Base-by-base conservation (phyloP, 2,888 invertebrate genomes). In the Balanococcus diminutus region DNA sequence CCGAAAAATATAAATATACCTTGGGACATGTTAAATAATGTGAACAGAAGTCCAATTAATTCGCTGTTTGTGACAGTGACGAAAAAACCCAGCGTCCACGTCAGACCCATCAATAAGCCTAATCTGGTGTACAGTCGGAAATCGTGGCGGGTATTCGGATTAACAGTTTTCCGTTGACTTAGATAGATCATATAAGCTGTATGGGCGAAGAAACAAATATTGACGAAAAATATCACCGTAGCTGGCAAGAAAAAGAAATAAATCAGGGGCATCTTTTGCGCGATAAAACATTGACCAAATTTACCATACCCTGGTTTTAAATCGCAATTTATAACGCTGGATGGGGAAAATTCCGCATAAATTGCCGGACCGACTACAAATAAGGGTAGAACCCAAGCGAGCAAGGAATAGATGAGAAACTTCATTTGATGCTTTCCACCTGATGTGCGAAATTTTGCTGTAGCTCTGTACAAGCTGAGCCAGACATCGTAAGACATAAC, bases 401-500 rank as follows among this genome's bases (percentile, higher is more conserved):
- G 90, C 2, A 89, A 87, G 9, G 90, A 90, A 88, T 91, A 91
- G 22, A 89, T 87, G 28, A 90, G 88, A 87, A 91, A 91, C 86
- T 90, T 89, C 16, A 88, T 87, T 88, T 89, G 89, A 84, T 89
- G 89, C 88, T 89, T 89, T 5, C 91, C 91, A 14, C 89, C 88
- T 2, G 90, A 89, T 0, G 91, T 90, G 75, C 91, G 88, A 9
- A 91, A 88, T 88, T 91, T 90, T 22, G 89, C 89, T 0, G 91
- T 91, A 0, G 91, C 91, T 87, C 90, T 88, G 42, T 89, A 89
- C 39, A 91, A 89, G 14, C 90, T 91, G 88, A 90, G 89, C 89
- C 90, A 91, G 14, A 90, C 91, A 87, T 92, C 92, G 88, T 91
- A 91, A 0, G 92, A 90, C 89, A 92, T 90, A 2, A 91, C 90